These are phyloP conservation scores for Clarias macrocephalus DNA, from an alignment of 2,113 vertebrate species.

Conservation along the genomic window DNA sequence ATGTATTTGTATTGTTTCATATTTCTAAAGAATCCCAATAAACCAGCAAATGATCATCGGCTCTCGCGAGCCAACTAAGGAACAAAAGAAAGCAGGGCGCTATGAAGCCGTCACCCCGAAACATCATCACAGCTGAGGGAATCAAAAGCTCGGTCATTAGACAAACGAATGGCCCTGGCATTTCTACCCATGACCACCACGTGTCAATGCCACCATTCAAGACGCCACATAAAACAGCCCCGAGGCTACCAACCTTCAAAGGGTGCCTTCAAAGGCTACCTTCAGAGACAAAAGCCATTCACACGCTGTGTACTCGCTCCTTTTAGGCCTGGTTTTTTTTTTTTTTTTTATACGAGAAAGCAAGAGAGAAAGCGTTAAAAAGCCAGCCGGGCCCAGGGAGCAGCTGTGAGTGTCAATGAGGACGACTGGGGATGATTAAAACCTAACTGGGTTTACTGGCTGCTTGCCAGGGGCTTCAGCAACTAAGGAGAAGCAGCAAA, in stretches of 20 bases:
- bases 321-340: slow-evolving; percentile 1
- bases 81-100: not conserved
- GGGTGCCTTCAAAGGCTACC: slow-evolving; percentile 20
- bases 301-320: not conserved
- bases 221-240: slow-evolving; percentile 24
- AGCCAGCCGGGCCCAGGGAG: not conserved
- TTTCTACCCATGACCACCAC: not conserved
- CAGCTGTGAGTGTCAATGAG: slow-evolving; percentile 36
- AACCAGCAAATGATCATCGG: slow-evolving; percentile 8
- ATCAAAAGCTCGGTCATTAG: slow-evolving; percentile 3
- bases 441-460: slow-evolving; percentile 23
- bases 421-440: slow-evolving; percentile 27
- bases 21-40: slow-evolving; percentile 15
- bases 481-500: not conserved
- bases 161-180: not conserved
- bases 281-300: slow-evolving; percentile 22
- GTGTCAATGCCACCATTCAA: slow-evolving; percentile 15
- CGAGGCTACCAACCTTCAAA: slow-evolving; percentile 28
- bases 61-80: not conserved
- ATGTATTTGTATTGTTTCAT: not conserved
- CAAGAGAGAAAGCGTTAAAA: not conserved
- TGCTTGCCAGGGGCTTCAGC: not conserved
- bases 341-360: not conserved
- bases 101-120: not conserved
- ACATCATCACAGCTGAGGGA: not conserved